Base-by-base conservation (phyloP, 2,113 vertebrate species). In the Anhinga rufa region DNA sequence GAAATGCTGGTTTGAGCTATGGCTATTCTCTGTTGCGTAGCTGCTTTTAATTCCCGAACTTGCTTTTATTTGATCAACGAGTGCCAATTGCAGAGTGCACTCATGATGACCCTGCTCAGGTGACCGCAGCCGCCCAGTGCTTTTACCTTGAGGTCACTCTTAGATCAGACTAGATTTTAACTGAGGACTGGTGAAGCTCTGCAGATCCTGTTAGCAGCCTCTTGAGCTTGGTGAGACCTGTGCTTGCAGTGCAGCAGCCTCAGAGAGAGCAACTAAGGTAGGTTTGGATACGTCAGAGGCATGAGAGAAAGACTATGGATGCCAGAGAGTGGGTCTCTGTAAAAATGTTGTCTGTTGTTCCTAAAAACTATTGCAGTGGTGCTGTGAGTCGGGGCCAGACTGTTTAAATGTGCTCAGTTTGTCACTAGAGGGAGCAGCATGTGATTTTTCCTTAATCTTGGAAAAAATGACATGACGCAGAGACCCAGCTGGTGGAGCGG, bases 351-450 rank as follows among this genome's bases (percentile, higher is more conserved):
- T 29, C 26, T 57, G 22, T 28, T 65, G 21, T 61, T 36, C 51
- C 69, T 40, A 19, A 88, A 55, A 32, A 4, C 12, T 21, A 9
- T 52, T 64, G 40, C 31, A 49, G 40, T 9, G 46, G 36, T 62
- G 34, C 13, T 57, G 54, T 1, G 5, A 72, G 36, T n/a, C 2
- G 9, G 0, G 0, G 40, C 18, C 58, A 32, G 65, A 20, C 25
- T 40, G 77, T 57, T 86, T 60, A 21, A 75, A 44, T 48, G 24
- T 68, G 69, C 81, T 65, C 36, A 19, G 26, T 31, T 34, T 91
- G 89, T 85, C 95, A 83, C 94, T 85, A 92, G 86, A 94, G 91
- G 95, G 94, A 96, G 96, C 86, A 85, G 83, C n/a, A 7, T 22
- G 18, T 32, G 72, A 52, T 60, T 70, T 57, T 62, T 14, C 5